Evolutionary conservation across 2,888 invertebrate species (phyloP).

Genomic region (Eumerus sabulonum): DNA sequence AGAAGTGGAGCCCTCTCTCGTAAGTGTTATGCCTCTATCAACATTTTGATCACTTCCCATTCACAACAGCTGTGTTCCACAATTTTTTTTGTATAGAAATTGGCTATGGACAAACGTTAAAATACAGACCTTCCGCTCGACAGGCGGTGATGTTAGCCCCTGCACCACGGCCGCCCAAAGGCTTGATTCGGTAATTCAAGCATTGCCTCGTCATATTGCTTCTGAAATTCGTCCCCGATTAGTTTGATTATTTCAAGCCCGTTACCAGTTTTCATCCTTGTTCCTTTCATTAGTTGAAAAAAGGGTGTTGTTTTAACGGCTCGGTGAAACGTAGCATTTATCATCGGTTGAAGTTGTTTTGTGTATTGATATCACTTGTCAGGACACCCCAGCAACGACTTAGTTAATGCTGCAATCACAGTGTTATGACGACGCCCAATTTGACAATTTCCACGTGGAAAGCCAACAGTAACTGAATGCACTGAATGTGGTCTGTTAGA

Average conservation of each 20-base stretch:
- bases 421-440: slow-evolving; percentile 46
- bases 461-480: slow-evolving; percentile 35
- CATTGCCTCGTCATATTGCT: slow-evolving; percentile 36
- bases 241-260: background rate
- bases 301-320: slow-evolving; percentile 66
- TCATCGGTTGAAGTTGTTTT: slow-evolving; percentile 25
- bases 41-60: too few relatives aligned
- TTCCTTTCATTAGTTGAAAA: slow-evolving; percentile 70
- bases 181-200: slow-evolving; percentile 25
- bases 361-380: slow-evolving; percentile 72
- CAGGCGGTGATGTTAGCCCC: too few relatives aligned
- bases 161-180: too few relatives aligned
- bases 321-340: slow-evolving; percentile 69
- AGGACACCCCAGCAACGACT: slow-evolving; percentile 32
- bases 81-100: too few relatives aligned
- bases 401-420: slow-evolving; percentile 35
- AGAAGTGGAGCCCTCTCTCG: too few relatives aligned
- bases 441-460: slow-evolving; percentile 56
- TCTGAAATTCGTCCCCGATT: slow-evolving; percentile 28
- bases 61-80: too few relatives aligned
- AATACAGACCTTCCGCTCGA: too few relatives aligned
- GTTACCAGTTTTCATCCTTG: slow-evolving; percentile 8
- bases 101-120: too few relatives aligned
- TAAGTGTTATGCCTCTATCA: too few relatives aligned
- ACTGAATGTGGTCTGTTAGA: too few relatives aligned